Evolutionary conservation across 2,797 vertebrate genomes (phyloP).

Genomic region (Halcyon badia): DNA sequence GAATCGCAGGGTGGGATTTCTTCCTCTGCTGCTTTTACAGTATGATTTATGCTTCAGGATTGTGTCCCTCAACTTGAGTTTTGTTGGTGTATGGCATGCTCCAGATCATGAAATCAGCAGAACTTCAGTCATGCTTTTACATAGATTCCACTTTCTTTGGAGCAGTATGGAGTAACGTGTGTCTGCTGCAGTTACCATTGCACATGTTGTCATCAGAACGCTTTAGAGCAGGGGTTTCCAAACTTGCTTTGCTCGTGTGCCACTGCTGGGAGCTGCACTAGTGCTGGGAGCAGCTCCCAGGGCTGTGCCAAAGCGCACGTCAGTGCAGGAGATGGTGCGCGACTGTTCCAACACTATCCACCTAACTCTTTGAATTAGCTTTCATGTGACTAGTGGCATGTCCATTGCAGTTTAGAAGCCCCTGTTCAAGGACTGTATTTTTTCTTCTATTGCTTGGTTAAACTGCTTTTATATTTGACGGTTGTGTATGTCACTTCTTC

Average conservation of each 20-base stretch:
- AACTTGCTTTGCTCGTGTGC: not conserved
- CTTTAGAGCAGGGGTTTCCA: constrained; percentile 58
- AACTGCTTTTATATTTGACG: not conserved
- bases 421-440: constrained; percentile 10
- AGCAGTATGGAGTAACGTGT: constrained; percentile 30
- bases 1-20: constrained; percentile 38
- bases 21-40: constrained; percentile 61
- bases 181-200: constrained; percentile 18
- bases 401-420: constrained; percentile 41
- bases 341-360: not conserved
- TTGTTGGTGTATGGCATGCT: constrained; percentile 46
- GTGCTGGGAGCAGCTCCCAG: not conserved
- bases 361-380: not conserved
- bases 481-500: constrained; percentile 5
- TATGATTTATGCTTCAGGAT: constrained; percentile 48
- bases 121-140: constrained; percentile 66
- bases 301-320: accelerated
- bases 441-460: not conserved
- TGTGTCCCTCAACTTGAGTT: constrained; percentile 43
- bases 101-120: constrained; percentile 48
- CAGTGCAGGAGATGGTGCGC: not conserved
- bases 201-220: not conserved
- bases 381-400: accelerated
- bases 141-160: constrained; percentile 53
- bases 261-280: not conserved